Evolutionary conservation across 2,797 vertebrate species (phyloP), one percentile per base, ranked within the genome.

Genomic region (Prunella strophiata): DNA sequence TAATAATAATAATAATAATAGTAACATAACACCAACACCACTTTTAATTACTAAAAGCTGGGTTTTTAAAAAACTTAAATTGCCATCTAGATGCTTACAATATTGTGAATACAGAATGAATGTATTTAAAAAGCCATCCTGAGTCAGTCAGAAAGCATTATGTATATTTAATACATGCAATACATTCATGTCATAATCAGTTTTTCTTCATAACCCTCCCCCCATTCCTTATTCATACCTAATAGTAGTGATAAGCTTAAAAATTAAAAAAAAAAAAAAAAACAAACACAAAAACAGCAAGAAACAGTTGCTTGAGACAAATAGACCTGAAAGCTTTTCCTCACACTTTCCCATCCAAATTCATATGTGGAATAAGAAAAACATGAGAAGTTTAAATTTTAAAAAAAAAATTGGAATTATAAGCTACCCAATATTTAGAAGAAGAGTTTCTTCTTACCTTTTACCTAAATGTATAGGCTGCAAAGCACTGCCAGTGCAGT

Each of bases 371-470:
- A 86, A 67, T 51, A 84, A 86, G 43, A 90, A 79, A 94, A 83
- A 51, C 42, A 15, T 57, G 22, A 68, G n/a, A 67, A 40, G 16
- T 36, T 71, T 59, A 55, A 81, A 47, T 51, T 57, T 43, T 9
- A 36, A 36, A 2, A 9, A 68, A 80, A 18, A 16, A 22, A 18
- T 0, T 8, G 54, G 42, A 65, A 55, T 38, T 38, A 55, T 47
- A 76, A 70, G 25, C 21, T 67, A 22, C 45, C 19, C 34, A 85
- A 20, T 78, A 81, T 85, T 75, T 58, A 61, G 40, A 86, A 63
- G 19, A 77, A n/a, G 18, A 89, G 32, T 57, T 77, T 61, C 36
- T 88, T 85, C 67, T 71, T 94, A 94, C 66, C 68, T 83, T 90
- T 84, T 45, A 83, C 21, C 8, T 50, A 81, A 67, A 73, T 50